Evolutionary conservation across 2,797 vertebrate genomes (phyloP).

Genomic region (Ctenopoma multispine): DNA sequence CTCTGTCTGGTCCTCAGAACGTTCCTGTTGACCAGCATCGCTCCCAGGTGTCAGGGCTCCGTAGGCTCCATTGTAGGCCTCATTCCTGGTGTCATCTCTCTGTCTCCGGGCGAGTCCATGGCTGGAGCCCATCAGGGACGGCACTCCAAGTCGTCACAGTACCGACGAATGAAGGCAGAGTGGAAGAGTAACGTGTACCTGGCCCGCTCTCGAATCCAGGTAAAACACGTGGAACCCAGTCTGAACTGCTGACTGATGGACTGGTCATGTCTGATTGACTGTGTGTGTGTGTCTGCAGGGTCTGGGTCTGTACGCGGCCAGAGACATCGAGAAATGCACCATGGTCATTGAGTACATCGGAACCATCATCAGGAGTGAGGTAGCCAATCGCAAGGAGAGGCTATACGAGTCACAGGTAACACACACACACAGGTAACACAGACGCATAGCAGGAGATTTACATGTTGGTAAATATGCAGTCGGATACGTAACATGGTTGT

Average conservation of each 20-base stretch:
- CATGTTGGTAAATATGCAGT: too few species aligned
- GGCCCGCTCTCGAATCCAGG: conserved; percentile 97
- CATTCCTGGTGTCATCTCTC: conserved; percentile 74
- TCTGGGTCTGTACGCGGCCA: conserved; percentile 94
- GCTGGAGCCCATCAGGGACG: conserved; percentile 93
- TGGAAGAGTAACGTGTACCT: conserved; percentile 99
- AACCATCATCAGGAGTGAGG: conserved; percentile 96
- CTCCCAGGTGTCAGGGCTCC: conserved; percentile 86
- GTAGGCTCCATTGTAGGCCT: conserved; percentile 78
- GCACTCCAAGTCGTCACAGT: conserved; percentile 97
- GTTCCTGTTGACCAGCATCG: conserved; percentile 91
- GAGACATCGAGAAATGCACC: conserved; percentile 98
- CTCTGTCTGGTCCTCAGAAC: conserved; percentile 79
- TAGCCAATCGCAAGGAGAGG: conserved; percentile 96
- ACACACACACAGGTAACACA: background rate
- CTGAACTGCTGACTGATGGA: background rate
- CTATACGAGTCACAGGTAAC: conserved; percentile 95
- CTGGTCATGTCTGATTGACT: conserved; percentile 1
- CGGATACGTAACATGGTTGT: too few species aligned
- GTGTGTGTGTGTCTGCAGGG: conserved; percentile 81
- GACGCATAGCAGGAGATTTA: background rate
- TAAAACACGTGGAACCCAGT: conserved; percentile 59
- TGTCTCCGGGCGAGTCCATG: conserved; percentile 78
- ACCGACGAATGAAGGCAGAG: conserved; percentile 96
- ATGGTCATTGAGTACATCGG: conserved; percentile 99